These are phyloP conservation scores for Bujurquina vittata DNA, from an alignment of 2,113 vertebrate species.

Conservation along the genomic window DNA sequence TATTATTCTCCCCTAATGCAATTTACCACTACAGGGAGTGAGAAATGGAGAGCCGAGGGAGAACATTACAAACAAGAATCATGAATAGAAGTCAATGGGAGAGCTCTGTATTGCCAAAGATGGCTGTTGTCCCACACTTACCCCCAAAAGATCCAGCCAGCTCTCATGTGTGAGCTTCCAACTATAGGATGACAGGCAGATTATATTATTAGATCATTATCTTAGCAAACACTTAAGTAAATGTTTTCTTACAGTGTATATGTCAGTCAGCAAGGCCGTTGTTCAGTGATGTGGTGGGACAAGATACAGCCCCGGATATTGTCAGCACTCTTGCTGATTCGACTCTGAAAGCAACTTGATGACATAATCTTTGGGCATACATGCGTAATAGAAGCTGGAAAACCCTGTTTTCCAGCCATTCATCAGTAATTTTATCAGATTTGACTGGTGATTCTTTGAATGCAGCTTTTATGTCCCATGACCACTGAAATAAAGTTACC, in stretches of 20 bases:
- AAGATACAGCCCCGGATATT: background rate
- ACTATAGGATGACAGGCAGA: background rate
- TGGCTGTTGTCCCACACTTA: background rate
- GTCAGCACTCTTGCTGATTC: background rate
- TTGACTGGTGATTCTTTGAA: background rate
- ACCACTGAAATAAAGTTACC: background rate
- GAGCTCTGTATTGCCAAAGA: background rate
- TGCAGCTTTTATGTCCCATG: background rate
- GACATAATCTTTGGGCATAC: background rate
- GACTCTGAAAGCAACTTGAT: too few relatives aligned
- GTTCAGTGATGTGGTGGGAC: background rate
- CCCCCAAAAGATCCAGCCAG: background rate
- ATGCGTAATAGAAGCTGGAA: background rate
- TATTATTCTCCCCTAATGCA: slow-evolving; percentile 71
- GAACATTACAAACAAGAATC: slow-evolving; percentile 23
- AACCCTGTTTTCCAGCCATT: too few relatives aligned
- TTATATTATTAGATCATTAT: background rate
- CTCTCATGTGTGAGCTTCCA: background rate
- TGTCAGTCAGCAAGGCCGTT: background rate
- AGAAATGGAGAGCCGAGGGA: slow-evolving; percentile 1
- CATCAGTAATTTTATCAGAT: background rate
- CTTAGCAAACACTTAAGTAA: background rate
- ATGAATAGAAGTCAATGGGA: background rate
- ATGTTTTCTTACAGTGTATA: background rate
- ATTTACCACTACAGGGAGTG: slow-evolving; percentile 35